Conservation (phyloP, 1,140 invertebrate genomes). For the Manduca sexta region DNA sequence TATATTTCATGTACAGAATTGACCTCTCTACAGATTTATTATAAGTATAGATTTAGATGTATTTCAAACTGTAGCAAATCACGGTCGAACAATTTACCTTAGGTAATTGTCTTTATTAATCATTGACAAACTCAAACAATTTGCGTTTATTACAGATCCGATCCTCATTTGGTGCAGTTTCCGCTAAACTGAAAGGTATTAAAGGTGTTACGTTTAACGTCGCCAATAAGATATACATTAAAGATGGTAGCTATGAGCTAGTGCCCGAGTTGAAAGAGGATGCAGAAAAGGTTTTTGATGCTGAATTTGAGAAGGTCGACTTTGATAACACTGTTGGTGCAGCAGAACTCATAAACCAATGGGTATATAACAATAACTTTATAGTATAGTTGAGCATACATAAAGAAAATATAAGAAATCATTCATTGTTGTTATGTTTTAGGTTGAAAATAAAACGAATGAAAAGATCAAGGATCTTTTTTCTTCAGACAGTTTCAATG, state of each 20-base stretch:
- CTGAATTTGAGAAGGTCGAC: conserved; percentile 49
- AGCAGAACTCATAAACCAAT: conserved; percentile 44
- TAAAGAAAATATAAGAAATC: too few relatives aligned
- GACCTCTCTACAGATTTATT: too few relatives aligned
- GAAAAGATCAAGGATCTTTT: conserved; percentile 82
- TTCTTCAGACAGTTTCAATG: conserved; percentile 68
- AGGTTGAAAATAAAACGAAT: conserved; percentile 83
- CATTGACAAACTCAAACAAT: neutral
- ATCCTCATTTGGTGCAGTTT: conserved; percentile 37
- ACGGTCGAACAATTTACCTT: too few relatives aligned
- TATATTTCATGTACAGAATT: too few relatives aligned
- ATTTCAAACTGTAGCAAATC: too few relatives aligned
- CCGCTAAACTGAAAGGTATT: conserved; percentile 39
- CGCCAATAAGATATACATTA: conserved; percentile 59
- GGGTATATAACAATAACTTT: conserved; percentile 30
- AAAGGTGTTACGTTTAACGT: conserved; percentile 55
- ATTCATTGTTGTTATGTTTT: neutral
- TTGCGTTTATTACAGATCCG: conserved; percentile 43
- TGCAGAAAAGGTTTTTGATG: conserved; percentile 57
- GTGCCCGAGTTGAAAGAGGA: conserved; percentile 40
- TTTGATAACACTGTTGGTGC: conserved; percentile 33
- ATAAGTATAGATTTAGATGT: too few relatives aligned
- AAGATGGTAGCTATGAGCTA: conserved; percentile 51
- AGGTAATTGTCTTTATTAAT: too few relatives aligned
- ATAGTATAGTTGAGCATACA: too few relatives aligned